Evolutionary conservation across 1,140 invertebrate genomes (phyloP).

Genomic region (fruit fly (Drosophila melanogaster)): DNA sequence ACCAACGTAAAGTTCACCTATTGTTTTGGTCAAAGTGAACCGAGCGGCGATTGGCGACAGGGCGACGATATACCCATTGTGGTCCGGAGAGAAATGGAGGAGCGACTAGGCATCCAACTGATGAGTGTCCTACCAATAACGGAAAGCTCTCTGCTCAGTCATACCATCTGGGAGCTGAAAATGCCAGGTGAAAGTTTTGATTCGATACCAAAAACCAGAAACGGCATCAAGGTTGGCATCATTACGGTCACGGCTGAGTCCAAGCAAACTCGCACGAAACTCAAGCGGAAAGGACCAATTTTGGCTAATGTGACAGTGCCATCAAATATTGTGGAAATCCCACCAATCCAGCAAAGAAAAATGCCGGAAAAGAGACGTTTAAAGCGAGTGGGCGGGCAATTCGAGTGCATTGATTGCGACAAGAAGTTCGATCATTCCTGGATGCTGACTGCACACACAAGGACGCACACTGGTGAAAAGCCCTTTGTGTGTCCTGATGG

Average conservation of each 20-base stretch:
- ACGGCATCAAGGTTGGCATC: conserved; percentile 10
- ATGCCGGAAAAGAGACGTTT: conserved; percentile 44
- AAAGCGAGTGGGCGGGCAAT: conserved; percentile 48
- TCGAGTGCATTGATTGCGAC: conserved; percentile 85
- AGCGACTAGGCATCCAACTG: conserved; percentile 29
- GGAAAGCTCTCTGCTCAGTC: conserved; percentile 39
- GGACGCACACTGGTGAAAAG: conserved; percentile 89
- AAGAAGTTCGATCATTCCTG: conserved; percentile 88
- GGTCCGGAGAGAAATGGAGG: conserved; percentile 53
- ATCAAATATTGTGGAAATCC: background rate
- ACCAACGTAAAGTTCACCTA: conserved; percentile 8
- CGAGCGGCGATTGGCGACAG: conserved; percentile 51
- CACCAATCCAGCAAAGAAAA: background rate
- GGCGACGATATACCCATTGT: conserved; percentile 59
- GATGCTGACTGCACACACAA: conserved; percentile 89
- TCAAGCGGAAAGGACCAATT: background rate
- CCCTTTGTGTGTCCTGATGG: conserved; percentile 88
- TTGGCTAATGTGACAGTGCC: background rate
- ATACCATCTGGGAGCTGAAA: conserved; percentile 62
- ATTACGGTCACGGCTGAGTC: conserved; percentile 40
- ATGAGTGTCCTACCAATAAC: conserved; percentile 30
- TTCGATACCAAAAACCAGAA: background rate
- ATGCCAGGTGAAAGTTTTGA: conserved; percentile 11
- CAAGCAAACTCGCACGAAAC: background rate
- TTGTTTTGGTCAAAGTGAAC: conserved; percentile 35